Percentiles rank a stretch among this genome's conserved stretches.
Evolutionary conservation across 2,888 invertebrate species (phyloP).

Genomic region (Xestobium rufovillosum): DNA sequence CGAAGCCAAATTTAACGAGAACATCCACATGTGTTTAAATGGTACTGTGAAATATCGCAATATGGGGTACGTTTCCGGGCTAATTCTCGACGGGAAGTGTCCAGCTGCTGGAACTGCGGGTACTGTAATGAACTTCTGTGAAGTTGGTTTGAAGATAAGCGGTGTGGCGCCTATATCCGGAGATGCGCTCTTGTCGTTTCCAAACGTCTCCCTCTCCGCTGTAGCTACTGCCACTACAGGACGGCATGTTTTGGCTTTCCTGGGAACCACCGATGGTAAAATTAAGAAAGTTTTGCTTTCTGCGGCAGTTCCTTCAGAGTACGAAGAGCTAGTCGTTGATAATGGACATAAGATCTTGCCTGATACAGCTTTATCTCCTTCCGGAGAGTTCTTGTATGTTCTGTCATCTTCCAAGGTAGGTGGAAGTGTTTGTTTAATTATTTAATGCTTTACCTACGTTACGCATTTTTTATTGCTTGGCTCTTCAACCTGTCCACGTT

Average conservation of each 20-base stretch:
- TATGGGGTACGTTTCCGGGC: conserved; percentile 85
- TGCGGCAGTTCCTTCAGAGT: conserved; percentile 68
- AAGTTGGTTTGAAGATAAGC: conserved; percentile 86
- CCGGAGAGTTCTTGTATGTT: conserved; percentile 77
- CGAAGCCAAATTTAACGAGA: conserved; percentile 89
- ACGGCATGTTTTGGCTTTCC: conserved; percentile 86
- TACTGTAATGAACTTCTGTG: conserved; percentile 87
- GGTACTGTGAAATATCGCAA: conserved; percentile 88
- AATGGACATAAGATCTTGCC: conserved; percentile 72
- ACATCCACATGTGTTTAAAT: conserved; percentile 96
- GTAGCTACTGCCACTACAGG: conserved; percentile 83
- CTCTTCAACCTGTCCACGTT: too few relatives aligned
- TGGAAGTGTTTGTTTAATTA: conserved; percentile 8
- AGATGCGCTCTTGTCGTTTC: conserved; percentile 70
- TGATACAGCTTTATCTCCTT: conserved; percentile 79
- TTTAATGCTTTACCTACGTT: too few relatives aligned
- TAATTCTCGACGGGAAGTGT: conserved; percentile 85
- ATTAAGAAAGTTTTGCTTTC: conserved; percentile 80
- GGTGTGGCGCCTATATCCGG: conserved; percentile 77
- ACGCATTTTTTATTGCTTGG: too few relatives aligned
- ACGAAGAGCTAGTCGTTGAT: conserved; percentile 79
- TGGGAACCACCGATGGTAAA: conserved; percentile 79
- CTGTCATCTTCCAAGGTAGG: conserved; percentile 67
- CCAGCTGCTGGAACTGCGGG: conserved; percentile 81
- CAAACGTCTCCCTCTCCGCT: conserved; percentile 73